Base-by-base conservation (phyloP, 2,888 invertebrate species). In the Hirtodrosophila cameraria region DNA sequence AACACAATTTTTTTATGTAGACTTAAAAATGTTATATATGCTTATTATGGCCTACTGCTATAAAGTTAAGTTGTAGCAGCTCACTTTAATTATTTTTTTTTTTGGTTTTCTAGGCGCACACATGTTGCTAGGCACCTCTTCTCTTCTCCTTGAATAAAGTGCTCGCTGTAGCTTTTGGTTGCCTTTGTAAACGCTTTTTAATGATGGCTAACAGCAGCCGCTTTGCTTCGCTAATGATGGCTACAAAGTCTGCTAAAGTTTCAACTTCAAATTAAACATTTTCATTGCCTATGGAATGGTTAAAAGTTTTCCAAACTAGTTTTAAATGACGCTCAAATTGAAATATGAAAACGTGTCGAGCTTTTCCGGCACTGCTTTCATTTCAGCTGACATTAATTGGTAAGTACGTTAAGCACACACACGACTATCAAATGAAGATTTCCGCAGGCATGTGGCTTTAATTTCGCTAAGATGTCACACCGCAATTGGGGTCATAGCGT, bases 141-240 rank as follows among this genome's bases (percentile, higher is more conserved):
- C 11, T 15, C 6, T 2, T 12, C 23, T 12, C 3, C 25, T 4
- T 28, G 1, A 28, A 67, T n/a, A 64, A 60, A 50, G 35, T 60
- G 39, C 35, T 48, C 11, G 8, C 25, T 46, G 62, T 61, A 30
- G 45, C 41, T 43, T 25, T 23, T 43, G 42, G n/a, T 48, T 27
- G 23, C 12, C 30, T 53, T 43, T 57, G 30, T 77, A 86, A 81
- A 76, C 64, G 62, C 57, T 74, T 81, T 81, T 86, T 86, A 81
- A 81, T 81, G 86, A 81, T 74, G 60, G 72, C 55, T 35, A 73
- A 72, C 59, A 68, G 48, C 57, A 42, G 69, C 35, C 42, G 50
- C 38, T 16, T 16, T 33, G 11, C 7, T 20, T 38, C 45, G 43
- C 67, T 70, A 66, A 66, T 60, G 52, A 72, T 46, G 50, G 63